phyloP scores from a whole-genome alignment of 2,113 vertebrate genomes.

The Upupa epops region DNA sequence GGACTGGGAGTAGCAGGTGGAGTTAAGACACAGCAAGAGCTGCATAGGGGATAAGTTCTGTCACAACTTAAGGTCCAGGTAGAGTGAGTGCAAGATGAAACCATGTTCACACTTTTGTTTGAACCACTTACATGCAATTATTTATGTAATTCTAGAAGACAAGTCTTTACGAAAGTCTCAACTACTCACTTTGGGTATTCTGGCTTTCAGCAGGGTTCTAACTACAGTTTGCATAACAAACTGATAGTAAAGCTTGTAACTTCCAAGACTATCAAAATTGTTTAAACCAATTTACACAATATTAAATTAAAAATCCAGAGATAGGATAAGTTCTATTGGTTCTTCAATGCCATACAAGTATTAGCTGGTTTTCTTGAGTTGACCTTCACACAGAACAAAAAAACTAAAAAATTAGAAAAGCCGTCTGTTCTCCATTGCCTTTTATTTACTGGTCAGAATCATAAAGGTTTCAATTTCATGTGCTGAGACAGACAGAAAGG shows the following conservation, averaged over 20 bases:
- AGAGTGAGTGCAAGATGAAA: neutral
- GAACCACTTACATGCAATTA: neutral
- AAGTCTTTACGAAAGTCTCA: neutral
- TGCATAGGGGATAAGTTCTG: neutral
- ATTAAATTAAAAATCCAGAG: conserved; percentile 63
- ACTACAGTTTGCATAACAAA: conserved; percentile 20
- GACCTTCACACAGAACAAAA: neutral
- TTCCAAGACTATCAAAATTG: conserved; percentile 23
- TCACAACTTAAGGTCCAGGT: neutral
- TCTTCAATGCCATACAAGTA: conserved; percentile 61
- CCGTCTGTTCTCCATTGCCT: neutral
- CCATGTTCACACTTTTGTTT: neutral
- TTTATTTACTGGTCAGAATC: conserved; percentile 50
- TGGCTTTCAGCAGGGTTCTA: neutral
- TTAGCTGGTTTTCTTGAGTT: conserved; percentile 31
- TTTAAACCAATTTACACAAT: conserved; percentile 52
- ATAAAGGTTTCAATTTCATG: neutral
- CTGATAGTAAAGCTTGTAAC: neutral
- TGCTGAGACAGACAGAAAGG: neutral
- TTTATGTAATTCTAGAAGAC: neutral
- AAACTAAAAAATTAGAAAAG: neutral
- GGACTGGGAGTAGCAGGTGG: neutral
- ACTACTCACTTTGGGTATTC: neutral
- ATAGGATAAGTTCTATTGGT: conserved; percentile 40
- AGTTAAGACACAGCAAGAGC: neutral